Conservation (phyloP, 2,797 vertebrate species). For the Spinus olivaceus region DNA sequence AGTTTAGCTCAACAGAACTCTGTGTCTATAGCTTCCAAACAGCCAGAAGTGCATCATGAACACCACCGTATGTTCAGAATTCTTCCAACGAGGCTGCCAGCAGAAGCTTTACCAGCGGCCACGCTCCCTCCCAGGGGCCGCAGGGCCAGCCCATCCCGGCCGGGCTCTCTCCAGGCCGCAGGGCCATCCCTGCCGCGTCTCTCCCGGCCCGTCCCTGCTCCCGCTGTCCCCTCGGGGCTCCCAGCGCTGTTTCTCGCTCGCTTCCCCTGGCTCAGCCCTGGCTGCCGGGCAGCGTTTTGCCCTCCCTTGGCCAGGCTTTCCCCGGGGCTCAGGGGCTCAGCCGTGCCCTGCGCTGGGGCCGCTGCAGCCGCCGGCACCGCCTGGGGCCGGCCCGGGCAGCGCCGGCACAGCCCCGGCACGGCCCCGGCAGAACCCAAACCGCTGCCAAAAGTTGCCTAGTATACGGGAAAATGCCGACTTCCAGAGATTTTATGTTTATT, state of each 20-base stretch:
- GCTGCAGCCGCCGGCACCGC: background rate
- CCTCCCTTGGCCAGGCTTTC: background rate
- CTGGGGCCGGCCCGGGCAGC: background rate
- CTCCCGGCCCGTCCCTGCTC: background rate
- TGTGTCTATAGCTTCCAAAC: background rate
- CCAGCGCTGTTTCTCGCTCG: background rate
- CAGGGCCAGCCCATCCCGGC: accelerated
- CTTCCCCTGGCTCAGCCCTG: background rate
- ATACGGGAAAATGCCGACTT: background rate
- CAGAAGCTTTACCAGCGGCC: background rate
- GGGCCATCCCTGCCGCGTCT: background rate
- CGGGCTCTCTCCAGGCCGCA: background rate
- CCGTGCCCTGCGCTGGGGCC: background rate
- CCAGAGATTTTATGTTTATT: background rate
- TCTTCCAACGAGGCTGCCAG: accelerated
- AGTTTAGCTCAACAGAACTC: background rate
- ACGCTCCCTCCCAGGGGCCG: accelerated
- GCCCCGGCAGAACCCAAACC: accelerated
- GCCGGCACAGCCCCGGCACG: no score
- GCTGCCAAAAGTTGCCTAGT: background rate
- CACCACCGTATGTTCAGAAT: background rate
- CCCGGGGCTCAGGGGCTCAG: background rate
- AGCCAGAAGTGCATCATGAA: background rate
- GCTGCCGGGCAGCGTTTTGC: background rate
- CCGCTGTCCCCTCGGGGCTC: background rate